These are phyloP conservation scores for Bombus waltoni DNA, from an alignment of 1,140 invertebrate species.

Conservation along the genomic window DNA sequence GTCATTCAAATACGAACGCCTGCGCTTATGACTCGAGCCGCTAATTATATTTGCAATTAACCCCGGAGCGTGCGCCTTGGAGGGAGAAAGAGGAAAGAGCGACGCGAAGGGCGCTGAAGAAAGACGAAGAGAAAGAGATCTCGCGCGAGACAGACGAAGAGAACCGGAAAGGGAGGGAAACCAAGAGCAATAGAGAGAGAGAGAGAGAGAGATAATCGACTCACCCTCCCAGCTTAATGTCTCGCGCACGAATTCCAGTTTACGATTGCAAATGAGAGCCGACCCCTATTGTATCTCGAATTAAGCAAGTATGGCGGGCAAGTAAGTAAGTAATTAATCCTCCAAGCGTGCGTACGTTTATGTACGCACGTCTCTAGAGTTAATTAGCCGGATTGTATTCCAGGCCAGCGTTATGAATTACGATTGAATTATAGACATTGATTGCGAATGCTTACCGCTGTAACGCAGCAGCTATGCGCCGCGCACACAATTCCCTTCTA, in stretches of 20 bases:
- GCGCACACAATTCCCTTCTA: neutral
- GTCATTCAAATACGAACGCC: constrained; percentile 74
- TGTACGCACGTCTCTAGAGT: constrained; percentile 57
- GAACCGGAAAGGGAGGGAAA: constrained; percentile 1
- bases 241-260: constrained; percentile 64
- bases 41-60: constrained; percentile 78
- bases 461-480: constrained; percentile 13
- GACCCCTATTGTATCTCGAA: constrained; percentile 59
- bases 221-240: constrained; percentile 52
- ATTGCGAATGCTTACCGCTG: constrained; percentile 47
- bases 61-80: constrained; percentile 52
- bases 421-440: constrained; percentile 61
- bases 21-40: constrained; percentile 73
- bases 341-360: constrained; percentile 56
- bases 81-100: constrained; percentile 7
- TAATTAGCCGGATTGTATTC: constrained; percentile 60
- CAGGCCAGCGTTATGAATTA: constrained; percentile 45
- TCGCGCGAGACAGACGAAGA: constrained; percentile 16
- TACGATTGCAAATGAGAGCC: constrained; percentile 63
- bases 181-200: neutral
- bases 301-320: constrained; percentile 61
- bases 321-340: constrained; percentile 63
- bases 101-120: neutral
- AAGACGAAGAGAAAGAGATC: neutral
- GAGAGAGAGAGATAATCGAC: constrained; percentile 15